Percentiles rank a stretch among this genome's conserved stretches.
These are phyloP conservation scores for Ernsta delagoae DNA, from an alignment of 2,888 invertebrate genomes.

Conservation along the genomic window DNA sequence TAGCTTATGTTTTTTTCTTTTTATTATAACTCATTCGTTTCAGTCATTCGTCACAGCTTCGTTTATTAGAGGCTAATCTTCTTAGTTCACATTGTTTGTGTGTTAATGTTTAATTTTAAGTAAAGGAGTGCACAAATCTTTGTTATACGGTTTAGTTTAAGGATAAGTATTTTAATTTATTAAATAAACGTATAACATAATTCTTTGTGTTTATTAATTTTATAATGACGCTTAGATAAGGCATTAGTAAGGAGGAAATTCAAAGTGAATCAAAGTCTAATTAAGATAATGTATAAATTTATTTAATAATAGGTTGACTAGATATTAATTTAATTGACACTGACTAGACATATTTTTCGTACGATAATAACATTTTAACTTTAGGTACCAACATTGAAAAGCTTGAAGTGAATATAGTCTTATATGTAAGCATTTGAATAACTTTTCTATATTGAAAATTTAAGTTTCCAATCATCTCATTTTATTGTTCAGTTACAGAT, in stretches of 20 bases:
- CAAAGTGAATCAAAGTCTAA: not conserved
- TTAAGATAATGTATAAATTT: slow-evolving; percentile 8
- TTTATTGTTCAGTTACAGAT: too few species aligned
- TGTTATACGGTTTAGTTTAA: slow-evolving; percentile 7
- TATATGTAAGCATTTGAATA: too few species aligned
- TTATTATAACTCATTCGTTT: not conserved
- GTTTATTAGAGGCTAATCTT: not conserved
- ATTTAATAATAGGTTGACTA: slow-evolving; percentile 5
- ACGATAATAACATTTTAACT: too few species aligned
- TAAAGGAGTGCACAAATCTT: slow-evolving; percentile 19
- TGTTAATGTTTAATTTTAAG: not conserved
- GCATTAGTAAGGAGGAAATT: not conserved
- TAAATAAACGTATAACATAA: slow-evolving; percentile 19
- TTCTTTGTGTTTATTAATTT: too few species aligned
- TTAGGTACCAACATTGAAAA: too few species aligned
- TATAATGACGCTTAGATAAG: too few species aligned
- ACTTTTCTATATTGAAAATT: too few species aligned
- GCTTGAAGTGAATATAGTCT: too few species aligned
- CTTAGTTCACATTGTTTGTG: not conserved
- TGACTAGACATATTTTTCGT: slow-evolving; percentile 25
- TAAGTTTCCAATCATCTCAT: too few species aligned
- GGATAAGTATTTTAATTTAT: slow-evolving; percentile 16
- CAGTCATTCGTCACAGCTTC: too few species aligned
- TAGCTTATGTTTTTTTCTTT: not conserved
- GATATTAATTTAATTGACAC: slow-evolving; percentile 11